Conservation (phyloP, 2,113 vertebrate genomes). For the Macquaria australasica region DNA sequence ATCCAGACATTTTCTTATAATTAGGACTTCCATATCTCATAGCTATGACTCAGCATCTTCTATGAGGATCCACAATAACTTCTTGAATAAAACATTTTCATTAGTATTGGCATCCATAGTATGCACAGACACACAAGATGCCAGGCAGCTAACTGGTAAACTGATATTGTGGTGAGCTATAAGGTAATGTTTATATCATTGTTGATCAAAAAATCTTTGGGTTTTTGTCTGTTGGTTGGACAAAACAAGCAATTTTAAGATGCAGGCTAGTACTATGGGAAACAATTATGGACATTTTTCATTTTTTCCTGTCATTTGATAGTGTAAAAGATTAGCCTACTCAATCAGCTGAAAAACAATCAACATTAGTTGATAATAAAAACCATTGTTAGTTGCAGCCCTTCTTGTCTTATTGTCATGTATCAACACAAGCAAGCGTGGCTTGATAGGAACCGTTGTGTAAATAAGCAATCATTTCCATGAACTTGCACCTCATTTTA, state of each 20-base stretch:
- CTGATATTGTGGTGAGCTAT: too few species aligned
- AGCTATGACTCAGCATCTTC: not conserved
- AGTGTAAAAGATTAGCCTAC: not conserved
- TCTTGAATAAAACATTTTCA: not conserved
- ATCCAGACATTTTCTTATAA: not conserved
- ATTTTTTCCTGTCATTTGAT: not conserved
- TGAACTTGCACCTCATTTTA: not conserved
- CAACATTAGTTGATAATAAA: not conserved
- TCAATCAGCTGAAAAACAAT: not conserved
- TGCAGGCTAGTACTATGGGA: not conserved
- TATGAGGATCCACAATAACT: not conserved
- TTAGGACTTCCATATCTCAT: not conserved
- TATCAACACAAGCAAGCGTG: too few species aligned
- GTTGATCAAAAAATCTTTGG: too few species aligned
- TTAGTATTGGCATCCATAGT: not conserved
- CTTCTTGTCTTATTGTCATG: not conserved
- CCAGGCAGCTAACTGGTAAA: not conserved
- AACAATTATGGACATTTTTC: not conserved
- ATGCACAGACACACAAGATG: not conserved
- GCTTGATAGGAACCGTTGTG: not conserved
- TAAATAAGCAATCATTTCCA: not conserved
- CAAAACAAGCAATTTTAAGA: not conserved
- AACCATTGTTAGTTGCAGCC: not conserved
- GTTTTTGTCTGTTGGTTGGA: not conserved
- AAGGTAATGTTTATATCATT: not conserved